Base-by-base conservation (phyloP, 2,888 invertebrate genomes). In the Corbicula japonica region DNA sequence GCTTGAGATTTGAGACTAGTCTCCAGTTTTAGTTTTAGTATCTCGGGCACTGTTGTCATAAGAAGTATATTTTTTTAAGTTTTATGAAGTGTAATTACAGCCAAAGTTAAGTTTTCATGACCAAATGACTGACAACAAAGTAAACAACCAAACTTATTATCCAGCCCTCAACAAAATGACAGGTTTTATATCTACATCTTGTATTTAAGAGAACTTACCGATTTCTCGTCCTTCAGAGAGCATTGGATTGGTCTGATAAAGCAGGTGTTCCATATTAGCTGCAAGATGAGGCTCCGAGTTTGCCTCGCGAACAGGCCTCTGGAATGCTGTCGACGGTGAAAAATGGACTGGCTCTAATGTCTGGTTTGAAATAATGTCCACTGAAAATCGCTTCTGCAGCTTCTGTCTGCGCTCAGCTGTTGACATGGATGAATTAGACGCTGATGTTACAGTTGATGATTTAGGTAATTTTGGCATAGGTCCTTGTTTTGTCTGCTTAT, bases 271-370 rank as follows among this genome's bases (percentile, higher is more conserved):
- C 68, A 86, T 76, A 35, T 83, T 81, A 46, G 73, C 79, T 6
- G 86, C 71, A 68, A 91, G 80, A 32, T 89, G 89, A 0, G 92
- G 92, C 78, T 92, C 92, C 34, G 92, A 92, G 75, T 86, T 90
- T 18, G 90, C 77, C 70, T 89, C 90, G 26, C 88, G 72, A 26
- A 89, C 82, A 48, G 89, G 87, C 66, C 84, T 73, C 52, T 84
- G 82, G 73, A 77, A 86, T 28, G 84, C 78, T 46, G 69, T 74
- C 0, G 77, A 76, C 12, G 82, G 77, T 15, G 85, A 80, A 35
- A 82, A 84, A 72, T 75, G 74, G 2, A 80, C 79, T 5, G 80
- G 80, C 26, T 87, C 85, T 21, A 63, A 52, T 38, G 75, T 80
- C 5, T 87, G 82, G 23, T 87, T 84, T 38, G 82, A 80, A 52